phyloP scores from a whole-genome alignment of 2,888 invertebrate genomes.

The Abrostola triplasia region DNA sequence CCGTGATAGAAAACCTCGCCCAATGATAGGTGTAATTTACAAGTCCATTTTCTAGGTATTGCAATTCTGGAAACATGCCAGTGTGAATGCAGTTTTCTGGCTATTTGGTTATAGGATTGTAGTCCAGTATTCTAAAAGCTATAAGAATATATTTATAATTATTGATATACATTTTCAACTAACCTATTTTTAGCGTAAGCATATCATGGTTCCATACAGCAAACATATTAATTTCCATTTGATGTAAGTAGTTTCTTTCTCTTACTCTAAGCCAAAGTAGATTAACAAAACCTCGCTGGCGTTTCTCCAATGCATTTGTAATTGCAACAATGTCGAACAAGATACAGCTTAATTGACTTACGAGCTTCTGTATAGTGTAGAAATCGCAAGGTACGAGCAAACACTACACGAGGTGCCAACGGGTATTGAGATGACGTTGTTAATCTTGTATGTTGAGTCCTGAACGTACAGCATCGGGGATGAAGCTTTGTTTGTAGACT shows the following conservation, averaged over 20 bases:
- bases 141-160: too few species aligned
- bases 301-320: background rate
- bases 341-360: constrained; percentile 9
- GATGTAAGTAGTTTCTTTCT: too few species aligned
- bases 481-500: too few species aligned
- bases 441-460: constrained; percentile 1
- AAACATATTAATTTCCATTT: too few species aligned
- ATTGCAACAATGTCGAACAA: background rate
- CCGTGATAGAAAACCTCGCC: constrained; percentile 6
- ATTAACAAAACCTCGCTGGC: background rate
- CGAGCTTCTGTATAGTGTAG: background rate
- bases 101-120: constrained; percentile 9
- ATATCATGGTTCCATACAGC: too few species aligned
- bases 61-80: constrained; percentile 35
- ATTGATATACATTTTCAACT: too few species aligned
- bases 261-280: background rate
- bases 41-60: constrained; percentile 23
- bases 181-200: too few species aligned
- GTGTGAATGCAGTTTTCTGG: constrained; percentile 5
- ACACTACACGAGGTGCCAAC: background rate
- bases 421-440: constrained; percentile 7
- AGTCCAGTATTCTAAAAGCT: background rate
- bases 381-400: constrained; percentile 7
- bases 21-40: constrained; percentile 23
- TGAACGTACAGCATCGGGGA: background rate